These are phyloP conservation scores for Trachelus troglodyta DNA, from an alignment of 2,888 invertebrate species.

Conservation along the genomic window DNA sequence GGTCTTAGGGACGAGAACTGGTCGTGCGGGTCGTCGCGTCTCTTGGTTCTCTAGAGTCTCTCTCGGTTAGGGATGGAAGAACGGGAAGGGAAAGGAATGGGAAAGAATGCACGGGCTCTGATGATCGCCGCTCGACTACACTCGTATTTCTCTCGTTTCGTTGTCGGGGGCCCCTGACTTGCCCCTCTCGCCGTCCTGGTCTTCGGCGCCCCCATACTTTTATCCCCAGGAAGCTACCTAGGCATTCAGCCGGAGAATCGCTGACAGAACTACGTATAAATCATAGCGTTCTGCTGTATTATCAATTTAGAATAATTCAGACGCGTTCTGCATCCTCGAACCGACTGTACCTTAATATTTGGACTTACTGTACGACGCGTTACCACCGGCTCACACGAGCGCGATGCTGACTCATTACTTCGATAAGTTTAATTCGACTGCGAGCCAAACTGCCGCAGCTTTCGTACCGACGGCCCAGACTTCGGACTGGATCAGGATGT, in stretches of 20 bases:
- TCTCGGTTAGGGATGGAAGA: conserved; percentile 9
- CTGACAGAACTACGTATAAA: conserved; percentile 5
- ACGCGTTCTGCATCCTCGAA: background rate
- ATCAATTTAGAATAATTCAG: background rate
- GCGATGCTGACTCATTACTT: background rate
- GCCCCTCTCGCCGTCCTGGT: background rate
- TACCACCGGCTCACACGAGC: background rate
- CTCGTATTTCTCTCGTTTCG: conserved; percentile 14
- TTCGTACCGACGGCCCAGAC: background rate
- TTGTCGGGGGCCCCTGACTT: background rate
- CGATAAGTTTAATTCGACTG: background rate
- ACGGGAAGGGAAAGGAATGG: conserved; percentile 6
- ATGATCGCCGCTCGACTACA: conserved; percentile 9
- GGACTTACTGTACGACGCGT: conserved; percentile 14
- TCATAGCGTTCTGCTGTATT: background rate
- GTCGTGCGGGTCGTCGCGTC: conserved; percentile 8
- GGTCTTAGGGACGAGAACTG: conserved; percentile 3
- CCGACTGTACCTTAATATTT: conserved; percentile 1
- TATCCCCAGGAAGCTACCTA: conserved; percentile 11
- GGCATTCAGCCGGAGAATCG: conserved; percentile 16
- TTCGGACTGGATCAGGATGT: background rate
- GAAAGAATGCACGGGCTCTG: conserved; percentile 17
- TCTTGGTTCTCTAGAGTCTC: background rate
- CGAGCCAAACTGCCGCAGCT: background rate
- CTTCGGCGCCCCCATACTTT: background rate